Base-by-base conservation (phyloP, 2,888 invertebrate genomes). In the Octonoba sinensis region DNA sequence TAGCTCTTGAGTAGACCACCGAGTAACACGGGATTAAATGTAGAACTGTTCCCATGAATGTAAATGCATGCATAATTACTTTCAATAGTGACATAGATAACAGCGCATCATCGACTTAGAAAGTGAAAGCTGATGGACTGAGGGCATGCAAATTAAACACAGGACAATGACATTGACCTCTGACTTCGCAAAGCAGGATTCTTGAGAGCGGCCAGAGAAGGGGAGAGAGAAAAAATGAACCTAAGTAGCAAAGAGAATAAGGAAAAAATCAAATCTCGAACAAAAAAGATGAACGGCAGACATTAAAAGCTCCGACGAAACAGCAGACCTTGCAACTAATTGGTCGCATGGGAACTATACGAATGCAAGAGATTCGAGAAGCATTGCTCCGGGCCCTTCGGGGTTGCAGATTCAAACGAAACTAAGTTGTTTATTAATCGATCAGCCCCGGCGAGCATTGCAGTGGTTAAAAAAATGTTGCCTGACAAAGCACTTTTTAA, bases 141-240 rank as follows among this genome's bases (percentile, higher is more conserved):
- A 16, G 16, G 62, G 47, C 65, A 78, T 67, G 59, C 72, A 72
- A 72, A 78, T 78, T 78, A 66, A 72, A 62, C 13, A 49, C 15
- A 71, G 77, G 56, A 51, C 71, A 72, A 78, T 71, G 78, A 78
- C 78, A 78, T 64, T 66, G 54, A 71, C 72, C 72, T 59, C 22
- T 65, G 67, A 60, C 64, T 24, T 70, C 51, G 36, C 18, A 51
- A 64, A 56, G 57, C 66, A 72, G 27, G 62, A 65, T 51, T 56
- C 64, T 72, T 66, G 15, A 20, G n/a, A 57, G n/a, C 11, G 22
- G 57, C 57, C 57, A 57, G 20, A 24, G 12, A 1, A 18, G 20
- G 20, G 12, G 22, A 18, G 22, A 3, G 22, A 15, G 13, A 54
- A 54, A n/a, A n/a, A 8, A 36, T 36, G 36, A 22, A 57, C 4